phyloP scores from a whole-genome alignment of 2,113 vertebrate species.

The Xyrauchen texanus region DNA sequence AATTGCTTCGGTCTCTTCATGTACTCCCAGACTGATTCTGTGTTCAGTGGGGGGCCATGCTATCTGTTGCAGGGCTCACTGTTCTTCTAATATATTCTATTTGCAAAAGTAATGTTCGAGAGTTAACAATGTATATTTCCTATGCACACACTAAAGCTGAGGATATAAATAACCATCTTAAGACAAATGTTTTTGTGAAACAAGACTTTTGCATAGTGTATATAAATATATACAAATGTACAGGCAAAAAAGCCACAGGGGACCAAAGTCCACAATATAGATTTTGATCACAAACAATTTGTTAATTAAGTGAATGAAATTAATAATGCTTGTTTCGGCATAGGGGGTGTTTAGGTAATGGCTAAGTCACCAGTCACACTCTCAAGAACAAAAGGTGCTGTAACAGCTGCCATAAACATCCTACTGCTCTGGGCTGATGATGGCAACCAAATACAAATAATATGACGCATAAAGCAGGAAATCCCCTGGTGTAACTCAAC shows the following conservation, averaged over 20 bases:
- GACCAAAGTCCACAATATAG: not conserved
- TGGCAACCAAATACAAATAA: conserved; percentile 38
- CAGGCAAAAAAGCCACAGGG: not conserved
- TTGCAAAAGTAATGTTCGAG: too few species aligned
- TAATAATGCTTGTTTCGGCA: not conserved
- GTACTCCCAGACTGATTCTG: too few species aligned
- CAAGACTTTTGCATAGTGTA: too few species aligned
- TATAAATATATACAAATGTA: not conserved
- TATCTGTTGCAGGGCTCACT: too few species aligned
- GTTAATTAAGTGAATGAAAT: not conserved
- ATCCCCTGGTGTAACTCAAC: not conserved
- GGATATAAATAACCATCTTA: too few species aligned
- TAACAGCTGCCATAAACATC: not conserved
- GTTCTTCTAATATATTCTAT: too few species aligned
- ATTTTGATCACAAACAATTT: not conserved
- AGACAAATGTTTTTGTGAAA: too few species aligned
- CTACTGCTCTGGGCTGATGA: conserved; percentile 18
- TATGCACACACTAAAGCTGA: too few species aligned
- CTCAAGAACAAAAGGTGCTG: conserved; percentile 20
- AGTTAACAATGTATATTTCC: too few species aligned
- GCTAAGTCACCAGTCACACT: not conserved
- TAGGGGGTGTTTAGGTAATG: not conserved
- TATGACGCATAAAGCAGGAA: conserved; percentile 1
- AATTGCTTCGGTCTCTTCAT: too few species aligned
- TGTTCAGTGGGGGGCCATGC: too few species aligned